Conservation (phyloP, 2,113 vertebrate genomes). For the Archocentrus centrarchus region DNA sequence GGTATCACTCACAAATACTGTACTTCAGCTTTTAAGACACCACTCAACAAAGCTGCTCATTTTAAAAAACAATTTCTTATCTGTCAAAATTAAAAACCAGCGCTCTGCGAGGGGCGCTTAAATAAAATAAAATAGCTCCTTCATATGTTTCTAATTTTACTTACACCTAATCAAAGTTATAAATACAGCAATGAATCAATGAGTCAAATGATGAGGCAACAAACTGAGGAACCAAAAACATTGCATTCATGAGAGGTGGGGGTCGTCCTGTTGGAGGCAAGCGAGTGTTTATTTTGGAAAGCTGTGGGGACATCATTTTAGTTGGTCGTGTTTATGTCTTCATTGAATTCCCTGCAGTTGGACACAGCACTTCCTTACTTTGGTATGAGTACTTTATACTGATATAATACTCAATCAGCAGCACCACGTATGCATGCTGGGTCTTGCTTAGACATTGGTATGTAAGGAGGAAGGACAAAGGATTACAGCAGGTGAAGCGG, state of each 20-base stretch:
- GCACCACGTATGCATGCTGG: conserved; percentile 28
- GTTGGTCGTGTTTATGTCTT: neutral
- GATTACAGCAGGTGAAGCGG: neutral
- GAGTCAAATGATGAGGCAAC: neutral
- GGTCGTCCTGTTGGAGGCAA: neutral
- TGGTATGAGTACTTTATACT: neutral
- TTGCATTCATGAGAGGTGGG: neutral
- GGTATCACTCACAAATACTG: neutral
- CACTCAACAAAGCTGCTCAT: neutral
- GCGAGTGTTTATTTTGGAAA: fast-evolving
- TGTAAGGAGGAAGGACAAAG: conserved; percentile 16
- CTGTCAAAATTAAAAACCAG: neutral
- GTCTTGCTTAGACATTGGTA: conserved; percentile 42
- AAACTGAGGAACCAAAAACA: fast-evolving
- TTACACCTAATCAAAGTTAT: neutral
- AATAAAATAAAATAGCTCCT: neutral
- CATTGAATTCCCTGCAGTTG: neutral
- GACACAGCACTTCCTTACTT: fast-evolving
- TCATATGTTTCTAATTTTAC: neutral
- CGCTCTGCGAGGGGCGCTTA: fast-evolving
- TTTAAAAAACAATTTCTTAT: neutral
- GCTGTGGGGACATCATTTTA: neutral
- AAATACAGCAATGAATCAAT: neutral
- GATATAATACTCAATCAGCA: neutral
- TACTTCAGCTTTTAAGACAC: neutral